Conservation (phyloP, 2,888 invertebrate species). For the Apotomis turbidana region DNA sequence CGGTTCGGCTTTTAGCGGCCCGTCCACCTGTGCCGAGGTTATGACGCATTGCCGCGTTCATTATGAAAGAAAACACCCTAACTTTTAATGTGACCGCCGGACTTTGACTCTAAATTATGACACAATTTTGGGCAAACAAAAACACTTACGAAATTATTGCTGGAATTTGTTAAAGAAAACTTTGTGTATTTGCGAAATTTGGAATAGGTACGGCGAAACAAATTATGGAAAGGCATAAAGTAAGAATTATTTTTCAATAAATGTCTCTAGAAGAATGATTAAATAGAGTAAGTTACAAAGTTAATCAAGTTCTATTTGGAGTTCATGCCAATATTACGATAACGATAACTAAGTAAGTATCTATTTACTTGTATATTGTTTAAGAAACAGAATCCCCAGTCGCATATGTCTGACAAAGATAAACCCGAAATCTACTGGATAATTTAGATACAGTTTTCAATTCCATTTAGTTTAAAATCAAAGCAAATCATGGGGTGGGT, state of each 20-base stretch:
- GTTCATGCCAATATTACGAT: neutral
- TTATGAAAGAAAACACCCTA: constrained; percentile 38
- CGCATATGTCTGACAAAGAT: too few relatives aligned
- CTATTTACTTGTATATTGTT: too few relatives aligned
- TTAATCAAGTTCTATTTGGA: neutral
- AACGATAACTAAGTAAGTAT: too few relatives aligned
- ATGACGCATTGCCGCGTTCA: constrained; percentile 41
- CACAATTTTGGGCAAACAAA: constrained; percentile 10
- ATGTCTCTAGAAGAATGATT: neutral
- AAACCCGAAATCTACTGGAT: too few relatives aligned
- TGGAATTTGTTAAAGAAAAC: neutral
- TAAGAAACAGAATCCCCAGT: too few relatives aligned
- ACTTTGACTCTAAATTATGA: constrained; percentile 33
- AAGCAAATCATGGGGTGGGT: too few relatives aligned
- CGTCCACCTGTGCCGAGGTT: constrained; percentile 37
- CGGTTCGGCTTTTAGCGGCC: constrained; percentile 40
- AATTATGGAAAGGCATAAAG: neutral
- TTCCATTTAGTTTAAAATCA: too few relatives aligned
- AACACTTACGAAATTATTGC: constrained; percentile 19
- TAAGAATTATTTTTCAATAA: constrained; percentile 5
- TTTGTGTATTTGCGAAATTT: constrained; percentile 11
- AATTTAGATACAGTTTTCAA: too few relatives aligned
- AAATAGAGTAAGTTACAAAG: neutral
- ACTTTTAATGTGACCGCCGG: constrained; percentile 36
- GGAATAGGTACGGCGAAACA: neutral